phyloP scores from a whole-genome alignment of 2,888 invertebrate genomes.

The Drosophila fulvimacula region DNA sequence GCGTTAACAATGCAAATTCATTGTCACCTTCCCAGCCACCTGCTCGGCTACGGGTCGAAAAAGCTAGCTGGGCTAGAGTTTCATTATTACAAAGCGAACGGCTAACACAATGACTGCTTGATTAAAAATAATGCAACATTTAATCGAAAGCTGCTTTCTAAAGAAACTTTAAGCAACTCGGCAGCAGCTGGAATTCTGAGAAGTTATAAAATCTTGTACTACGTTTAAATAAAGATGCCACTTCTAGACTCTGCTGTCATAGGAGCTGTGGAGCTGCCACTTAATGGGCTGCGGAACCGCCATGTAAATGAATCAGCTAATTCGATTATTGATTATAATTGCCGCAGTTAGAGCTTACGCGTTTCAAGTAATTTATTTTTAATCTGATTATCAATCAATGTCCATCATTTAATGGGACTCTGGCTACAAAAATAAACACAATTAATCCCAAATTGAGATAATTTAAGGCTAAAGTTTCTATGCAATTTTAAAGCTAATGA shows the following conservation, averaged over 20 bases:
- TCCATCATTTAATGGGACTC: background rate
- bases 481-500: background rate
- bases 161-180: background rate
- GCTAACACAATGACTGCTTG: conserved; percentile 19
- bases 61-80: background rate
- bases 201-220: background rate
- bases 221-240: too few species aligned
- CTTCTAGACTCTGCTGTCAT: too few species aligned
- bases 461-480: background rate
- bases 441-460: background rate
- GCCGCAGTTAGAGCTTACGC: too few species aligned
- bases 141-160: conserved; percentile 5
- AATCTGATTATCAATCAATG: too few species aligned
- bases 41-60: conserved; percentile 1
- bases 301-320: too few species aligned
- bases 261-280: too few species aligned
- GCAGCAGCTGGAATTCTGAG: background rate
- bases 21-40: conserved; percentile 64
- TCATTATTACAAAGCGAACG: background rate
- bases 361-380: too few species aligned
- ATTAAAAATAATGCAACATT: conserved; percentile 18
- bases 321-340: too few species aligned
- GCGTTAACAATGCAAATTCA: conserved; percentile 79
- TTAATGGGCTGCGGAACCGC: too few species aligned
- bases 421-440: background rate